These are phyloP conservation scores for Tinea trinotella DNA, from an alignment of 2,888 invertebrate genomes.

Conservation along the genomic window DNA sequence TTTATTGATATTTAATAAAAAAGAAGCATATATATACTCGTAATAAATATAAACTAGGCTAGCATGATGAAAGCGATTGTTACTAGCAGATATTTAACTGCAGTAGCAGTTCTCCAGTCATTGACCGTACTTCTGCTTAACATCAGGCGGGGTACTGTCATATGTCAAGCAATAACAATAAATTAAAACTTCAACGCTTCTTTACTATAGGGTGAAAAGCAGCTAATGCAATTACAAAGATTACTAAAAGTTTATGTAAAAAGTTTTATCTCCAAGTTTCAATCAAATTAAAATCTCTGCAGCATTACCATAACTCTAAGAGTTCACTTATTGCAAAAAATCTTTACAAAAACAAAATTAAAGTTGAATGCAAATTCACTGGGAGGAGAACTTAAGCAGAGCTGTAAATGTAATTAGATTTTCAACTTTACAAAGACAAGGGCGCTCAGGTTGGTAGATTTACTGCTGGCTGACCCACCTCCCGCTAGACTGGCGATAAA, in stretches of 20 bases:
- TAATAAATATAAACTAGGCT: too few species aligned
- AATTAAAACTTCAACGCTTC: too few species aligned
- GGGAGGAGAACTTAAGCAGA: slow-evolving; percentile 58
- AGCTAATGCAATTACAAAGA: neutral
- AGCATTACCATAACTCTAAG: slow-evolving; percentile 17
- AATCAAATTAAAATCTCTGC: slow-evolving; percentile 15
- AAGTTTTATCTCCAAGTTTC: slow-evolving; percentile 12
- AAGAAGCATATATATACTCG: too few species aligned
- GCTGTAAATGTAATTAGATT: slow-evolving; percentile 71
- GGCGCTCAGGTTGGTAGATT: slow-evolving; percentile 68
- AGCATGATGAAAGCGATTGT: too few species aligned
- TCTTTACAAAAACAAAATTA: slow-evolving; percentile 17
- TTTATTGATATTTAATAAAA: too few species aligned
- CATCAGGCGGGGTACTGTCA: too few species aligned
- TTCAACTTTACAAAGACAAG: slow-evolving; percentile 70
- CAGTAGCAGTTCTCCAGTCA: too few species aligned
- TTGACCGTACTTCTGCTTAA: too few species aligned
- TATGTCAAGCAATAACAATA: too few species aligned
- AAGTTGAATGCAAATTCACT: slow-evolving; percentile 52
- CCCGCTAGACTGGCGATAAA: slow-evolving; percentile 60
- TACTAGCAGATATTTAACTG: too few species aligned
- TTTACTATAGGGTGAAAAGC: neutral
- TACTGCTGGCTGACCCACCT: slow-evolving; percentile 66
- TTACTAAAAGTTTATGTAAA: slow-evolving; percentile 12
- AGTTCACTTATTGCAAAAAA: slow-evolving; percentile 17